Evolutionary conservation across 1,140 invertebrate genomes (phyloP).

Genomic region (Ostrea edulis): DNA sequence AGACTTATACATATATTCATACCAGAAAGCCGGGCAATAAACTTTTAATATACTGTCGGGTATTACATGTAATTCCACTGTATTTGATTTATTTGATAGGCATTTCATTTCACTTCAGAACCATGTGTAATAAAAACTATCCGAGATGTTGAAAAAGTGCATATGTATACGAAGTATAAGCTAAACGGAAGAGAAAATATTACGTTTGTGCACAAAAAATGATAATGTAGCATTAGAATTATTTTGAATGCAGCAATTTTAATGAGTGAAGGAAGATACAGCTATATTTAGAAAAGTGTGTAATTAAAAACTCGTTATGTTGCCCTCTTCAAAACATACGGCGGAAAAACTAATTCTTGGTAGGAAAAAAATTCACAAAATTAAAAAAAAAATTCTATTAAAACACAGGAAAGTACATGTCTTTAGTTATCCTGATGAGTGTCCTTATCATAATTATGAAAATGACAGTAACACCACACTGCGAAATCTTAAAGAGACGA

Average conservation of each 20-base stretch:
- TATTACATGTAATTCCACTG: too few relatives aligned
- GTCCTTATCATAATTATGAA: not conserved
- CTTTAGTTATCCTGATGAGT: not conserved
- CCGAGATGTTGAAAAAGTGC: not conserved
- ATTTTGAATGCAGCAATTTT: constrained; percentile 24
- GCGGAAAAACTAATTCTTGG: not conserved
- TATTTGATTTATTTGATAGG: too few relatives aligned
- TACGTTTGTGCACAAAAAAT: not conserved
- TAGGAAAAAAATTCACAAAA: not conserved
- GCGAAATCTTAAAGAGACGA: not conserved
- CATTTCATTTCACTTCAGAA: too few relatives aligned
- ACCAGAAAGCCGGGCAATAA: too few relatives aligned
- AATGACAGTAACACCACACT: not conserved
- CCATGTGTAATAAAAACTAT: too few relatives aligned
- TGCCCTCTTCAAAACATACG: not conserved
- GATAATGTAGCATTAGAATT: not conserved
- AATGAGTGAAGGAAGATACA: not conserved
- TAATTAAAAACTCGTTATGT: constrained; percentile 26
- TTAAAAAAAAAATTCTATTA: not conserved
- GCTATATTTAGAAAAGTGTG: not conserved
- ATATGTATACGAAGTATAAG: not conserved
- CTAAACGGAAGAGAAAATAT: not conserved
- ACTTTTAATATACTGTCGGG: too few relatives aligned
- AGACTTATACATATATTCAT: too few relatives aligned
- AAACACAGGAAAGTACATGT: not conserved